Percentiles rank a stretch among this genome's conserved stretches.
Evolutionary conservation across 1,140 invertebrate species (phyloP).

Genomic region (Aphaenogaster ashmeadi): DNA sequence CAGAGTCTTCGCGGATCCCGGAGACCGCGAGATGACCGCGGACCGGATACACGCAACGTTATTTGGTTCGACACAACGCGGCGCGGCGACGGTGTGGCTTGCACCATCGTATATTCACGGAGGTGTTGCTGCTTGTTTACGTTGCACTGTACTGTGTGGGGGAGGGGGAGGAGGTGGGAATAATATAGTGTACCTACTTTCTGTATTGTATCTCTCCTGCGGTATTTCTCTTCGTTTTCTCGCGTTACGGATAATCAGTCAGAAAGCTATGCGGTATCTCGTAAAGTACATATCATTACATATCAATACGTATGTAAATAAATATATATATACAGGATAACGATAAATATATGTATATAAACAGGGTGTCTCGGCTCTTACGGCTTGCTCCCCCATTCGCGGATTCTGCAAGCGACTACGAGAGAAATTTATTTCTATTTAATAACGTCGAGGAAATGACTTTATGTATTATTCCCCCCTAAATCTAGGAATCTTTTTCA

Average conservation of each 20-base stretch:
- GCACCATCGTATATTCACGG: conserved; percentile 15
- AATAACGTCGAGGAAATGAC: background rate
- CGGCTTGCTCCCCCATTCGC: background rate
- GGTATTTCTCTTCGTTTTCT: conserved; percentile 56
- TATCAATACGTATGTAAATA: conserved; percentile 83
- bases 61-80: conserved; percentile 60
- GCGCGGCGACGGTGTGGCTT: background rate
- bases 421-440: background rate
- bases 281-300: conserved; percentile 79
- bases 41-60: conserved; percentile 36
- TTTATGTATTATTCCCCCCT: background rate
- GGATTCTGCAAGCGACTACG: background rate
- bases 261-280: conserved; percentile 84
- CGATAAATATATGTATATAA: conserved; percentile 75
- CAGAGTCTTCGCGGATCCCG: conserved; percentile 39
- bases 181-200: conserved; percentile 49
- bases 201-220: conserved; percentile 31
- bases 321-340: conserved; percentile 76
- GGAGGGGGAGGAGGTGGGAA: background rate
- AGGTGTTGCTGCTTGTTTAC: conserved; percentile 29
- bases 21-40: conserved; percentile 36
- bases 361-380: conserved; percentile 32
- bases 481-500: background rate
- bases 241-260: conserved; percentile 86
- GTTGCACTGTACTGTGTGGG: conserved; percentile 20